These are phyloP conservation scores for Acrobeloides nanus DNA, from an alignment of 2,888 invertebrate species.

Conservation along the genomic window DNA sequence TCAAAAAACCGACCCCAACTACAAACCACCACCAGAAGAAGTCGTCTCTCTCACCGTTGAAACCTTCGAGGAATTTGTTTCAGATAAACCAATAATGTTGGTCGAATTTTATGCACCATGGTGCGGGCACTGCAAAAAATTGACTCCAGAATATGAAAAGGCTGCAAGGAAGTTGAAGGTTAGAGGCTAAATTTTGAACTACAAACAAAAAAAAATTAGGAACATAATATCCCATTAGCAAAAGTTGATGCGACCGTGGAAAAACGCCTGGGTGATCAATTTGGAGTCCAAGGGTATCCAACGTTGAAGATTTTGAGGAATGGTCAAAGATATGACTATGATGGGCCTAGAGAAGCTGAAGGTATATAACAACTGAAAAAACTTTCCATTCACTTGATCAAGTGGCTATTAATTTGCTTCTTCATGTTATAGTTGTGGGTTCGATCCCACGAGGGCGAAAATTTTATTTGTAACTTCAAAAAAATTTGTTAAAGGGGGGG, in stretches of 20 bases:
- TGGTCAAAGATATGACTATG: slow-evolving; percentile 59
- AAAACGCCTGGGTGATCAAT: slow-evolving; percentile 57
- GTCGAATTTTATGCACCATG: slow-evolving; percentile 63
- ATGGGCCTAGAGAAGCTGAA: slow-evolving; percentile 56
- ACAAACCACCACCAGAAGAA: slow-evolving; percentile 60
- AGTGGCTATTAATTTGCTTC: slow-evolving; percentile 6
- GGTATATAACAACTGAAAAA: no score
- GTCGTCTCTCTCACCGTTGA: slow-evolving; percentile 58
- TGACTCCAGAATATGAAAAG: slow-evolving; percentile 59
- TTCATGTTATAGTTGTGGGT: no score
- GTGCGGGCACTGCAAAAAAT: slow-evolving; percentile 60
- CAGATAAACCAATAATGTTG: slow-evolving; percentile 56
- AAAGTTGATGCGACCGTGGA: slow-evolving; percentile 61
- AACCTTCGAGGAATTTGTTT: slow-evolving; percentile 58
- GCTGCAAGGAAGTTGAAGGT: slow-evolving; percentile 55
- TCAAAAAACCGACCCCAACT: slow-evolving; percentile 58
- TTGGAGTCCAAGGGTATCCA: slow-evolving; percentile 60
- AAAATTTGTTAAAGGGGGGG: no score
- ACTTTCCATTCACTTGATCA: no score
- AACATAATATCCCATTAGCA: slow-evolving; percentile 56
- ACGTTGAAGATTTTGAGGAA: slow-evolving; percentile 59
- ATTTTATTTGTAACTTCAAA: no score
- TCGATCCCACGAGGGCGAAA: no score
- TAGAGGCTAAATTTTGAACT: slow-evolving; percentile 14
- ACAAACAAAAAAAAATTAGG: slow-evolving; percentile 12